phyloP scores from a whole-genome alignment of 1,140 invertebrate genomes.

The Aphis craccivora region DNA sequence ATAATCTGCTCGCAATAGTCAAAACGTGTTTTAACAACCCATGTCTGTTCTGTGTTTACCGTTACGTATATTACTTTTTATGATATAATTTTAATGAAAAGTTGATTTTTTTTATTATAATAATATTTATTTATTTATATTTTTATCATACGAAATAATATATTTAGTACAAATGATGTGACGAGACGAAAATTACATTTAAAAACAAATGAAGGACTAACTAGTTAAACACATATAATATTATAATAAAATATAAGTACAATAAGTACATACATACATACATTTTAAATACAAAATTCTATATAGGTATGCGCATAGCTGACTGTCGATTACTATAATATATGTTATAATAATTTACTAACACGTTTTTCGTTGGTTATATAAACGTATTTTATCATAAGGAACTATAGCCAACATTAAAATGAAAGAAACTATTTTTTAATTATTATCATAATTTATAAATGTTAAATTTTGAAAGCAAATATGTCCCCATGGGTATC shows the following conservation, averaged over 20 bases:
- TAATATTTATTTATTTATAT: neutral
- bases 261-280: neutral
- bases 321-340: neutral
- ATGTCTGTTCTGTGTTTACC: neutral
- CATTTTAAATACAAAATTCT: neutral
- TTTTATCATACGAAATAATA: neutral
- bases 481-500: neutral
- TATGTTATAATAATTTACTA: neutral
- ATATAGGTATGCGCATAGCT: neutral
- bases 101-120: neutral
- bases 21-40: constrained; percentile 15
- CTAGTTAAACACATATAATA: neutral
- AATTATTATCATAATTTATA: neutral
- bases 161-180: neutral
- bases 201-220: neutral
- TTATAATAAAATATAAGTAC: neutral
- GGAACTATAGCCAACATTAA: neutral
- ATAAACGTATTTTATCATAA: neutral
- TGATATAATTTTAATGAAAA: constrained; percentile 23
- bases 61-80: constrained; percentile 28
- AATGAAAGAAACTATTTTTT: neutral
- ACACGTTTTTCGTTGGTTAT: neutral
- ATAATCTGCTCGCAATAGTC: constrained; percentile 7
- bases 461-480: neutral
- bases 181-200: neutral